These are phyloP conservation scores for Campylorhamphus procurvoides DNA, from an alignment of 2,113 vertebrate species.

Conservation along the genomic window DNA sequence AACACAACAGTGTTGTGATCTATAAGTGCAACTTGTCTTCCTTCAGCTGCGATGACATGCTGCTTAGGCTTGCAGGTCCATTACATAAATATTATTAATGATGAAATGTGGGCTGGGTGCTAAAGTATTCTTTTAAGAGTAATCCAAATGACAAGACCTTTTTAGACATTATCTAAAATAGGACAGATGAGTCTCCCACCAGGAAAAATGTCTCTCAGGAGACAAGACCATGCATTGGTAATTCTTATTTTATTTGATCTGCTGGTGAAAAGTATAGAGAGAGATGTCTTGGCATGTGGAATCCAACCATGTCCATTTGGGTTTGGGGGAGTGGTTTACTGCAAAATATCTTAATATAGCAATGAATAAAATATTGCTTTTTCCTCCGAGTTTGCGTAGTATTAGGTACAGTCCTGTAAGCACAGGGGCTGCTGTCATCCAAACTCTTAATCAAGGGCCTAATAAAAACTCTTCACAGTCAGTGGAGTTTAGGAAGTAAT, in stretches of 20 bases:
- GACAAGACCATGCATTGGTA: neutral
- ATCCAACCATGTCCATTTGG: neutral
- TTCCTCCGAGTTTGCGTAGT: neutral
- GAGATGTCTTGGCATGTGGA: neutral
- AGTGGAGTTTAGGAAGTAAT: slow-evolving; percentile 8
- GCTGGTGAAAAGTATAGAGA: neutral
- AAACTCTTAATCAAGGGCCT: neutral
- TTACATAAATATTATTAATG: slow-evolving; percentile 13
- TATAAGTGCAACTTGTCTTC: neutral
- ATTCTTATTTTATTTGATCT: neutral
- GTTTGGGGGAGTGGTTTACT: neutral
- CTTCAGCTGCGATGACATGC: neutral
- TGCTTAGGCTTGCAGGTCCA: neutral
- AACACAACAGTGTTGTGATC: neutral
- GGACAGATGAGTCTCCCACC: neutral
- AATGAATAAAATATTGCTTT: neutral
- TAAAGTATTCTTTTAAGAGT: neutral
- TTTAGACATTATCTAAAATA: neutral
- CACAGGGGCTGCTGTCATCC: neutral
- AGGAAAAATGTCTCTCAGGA: neutral
- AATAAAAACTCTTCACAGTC: neutral
- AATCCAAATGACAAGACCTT: neutral
- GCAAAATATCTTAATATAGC: neutral
- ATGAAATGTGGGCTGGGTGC: neutral
- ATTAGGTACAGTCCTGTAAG: neutral